Conservation (phyloP, 2,113 vertebrate species). For the Brachyistius frenatus region DNA sequence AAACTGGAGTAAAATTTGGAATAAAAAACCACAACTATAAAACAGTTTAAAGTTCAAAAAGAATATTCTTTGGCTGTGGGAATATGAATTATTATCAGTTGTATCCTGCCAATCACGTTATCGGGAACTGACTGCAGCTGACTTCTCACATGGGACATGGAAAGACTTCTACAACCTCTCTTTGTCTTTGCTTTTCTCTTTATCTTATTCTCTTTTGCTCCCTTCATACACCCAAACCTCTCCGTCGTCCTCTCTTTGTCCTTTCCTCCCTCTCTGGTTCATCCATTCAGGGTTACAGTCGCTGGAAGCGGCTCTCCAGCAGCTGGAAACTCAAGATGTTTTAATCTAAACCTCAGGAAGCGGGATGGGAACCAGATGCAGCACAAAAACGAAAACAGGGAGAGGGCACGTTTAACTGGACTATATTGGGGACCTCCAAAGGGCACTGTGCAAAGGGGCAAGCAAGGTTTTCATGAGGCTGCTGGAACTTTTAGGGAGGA, state of each 20-base stretch:
- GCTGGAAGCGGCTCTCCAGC: slow-evolving; percentile 55
- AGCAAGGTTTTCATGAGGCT: slow-evolving; percentile 25
- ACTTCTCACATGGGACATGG: neutral
- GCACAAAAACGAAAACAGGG: slow-evolving; percentile 19
- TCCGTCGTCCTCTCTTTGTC: slow-evolving; percentile 27
- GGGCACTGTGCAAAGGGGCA: slow-evolving; percentile 31
- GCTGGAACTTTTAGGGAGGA: slow-evolving; percentile 1
- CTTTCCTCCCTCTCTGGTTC: slow-evolving; percentile 49
- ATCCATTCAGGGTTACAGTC: slow-evolving; percentile 65
- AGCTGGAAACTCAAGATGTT: slow-evolving; percentile 72
- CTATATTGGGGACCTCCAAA: slow-evolving; percentile 41
- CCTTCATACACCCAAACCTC: slow-evolving; percentile 30
- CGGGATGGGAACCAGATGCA: slow-evolving; percentile 72
- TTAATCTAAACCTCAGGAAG: slow-evolving; percentile 69
- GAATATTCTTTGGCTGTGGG: neutral
- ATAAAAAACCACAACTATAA: neutral
- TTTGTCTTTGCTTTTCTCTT: slow-evolving; percentile 31
- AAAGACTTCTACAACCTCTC: slow-evolving; percentile 14
- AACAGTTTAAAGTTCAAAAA: neutral
- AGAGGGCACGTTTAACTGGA: slow-evolving; percentile 51
- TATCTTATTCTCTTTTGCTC: slow-evolving; percentile 5
- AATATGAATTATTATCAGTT: neutral
- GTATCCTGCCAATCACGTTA: slow-evolving; percentile 14
- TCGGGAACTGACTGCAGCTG: neutral
- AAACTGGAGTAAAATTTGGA: neutral